A percentile compares a stretch with the other conserved stretches of the same genome.
Evolutionary conservation across 2,888 invertebrate species (phyloP).

Genomic region (Volucella inanis): DNA sequence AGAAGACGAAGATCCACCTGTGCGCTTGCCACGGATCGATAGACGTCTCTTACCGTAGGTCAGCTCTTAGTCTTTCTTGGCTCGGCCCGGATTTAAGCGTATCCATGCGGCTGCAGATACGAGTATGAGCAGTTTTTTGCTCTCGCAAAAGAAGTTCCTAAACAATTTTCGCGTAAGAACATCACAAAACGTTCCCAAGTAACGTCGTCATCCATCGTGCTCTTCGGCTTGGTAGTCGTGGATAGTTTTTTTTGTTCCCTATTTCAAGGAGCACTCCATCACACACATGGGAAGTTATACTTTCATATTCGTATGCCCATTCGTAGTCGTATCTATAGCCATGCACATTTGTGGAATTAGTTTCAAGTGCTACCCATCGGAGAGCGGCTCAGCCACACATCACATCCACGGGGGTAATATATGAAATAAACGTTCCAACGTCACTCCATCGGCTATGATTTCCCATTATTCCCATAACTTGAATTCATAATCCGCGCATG

Average conservation of each 20-base stretch:
- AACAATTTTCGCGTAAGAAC: slow-evolving; percentile 73
- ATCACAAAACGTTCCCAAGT: slow-evolving; percentile 71
- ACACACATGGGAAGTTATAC: slow-evolving; percentile 45
- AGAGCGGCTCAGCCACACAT: slow-evolving; percentile 60
- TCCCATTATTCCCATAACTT: slow-evolving; percentile 74
- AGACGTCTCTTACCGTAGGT: slow-evolving; percentile 65
- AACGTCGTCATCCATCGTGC: slow-evolving; percentile 12
- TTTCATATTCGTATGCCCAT: background rate
- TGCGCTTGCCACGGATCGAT: slow-evolving; percentile 59
- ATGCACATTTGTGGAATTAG: slow-evolving; percentile 71
- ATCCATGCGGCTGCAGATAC: slow-evolving; percentile 61
- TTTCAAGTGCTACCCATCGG: slow-evolving; percentile 72
- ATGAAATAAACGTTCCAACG: slow-evolving; percentile 73
- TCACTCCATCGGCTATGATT: slow-evolving; percentile 64
- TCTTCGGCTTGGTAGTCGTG: slow-evolving; percentile 29
- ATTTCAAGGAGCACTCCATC: slow-evolving; percentile 49
- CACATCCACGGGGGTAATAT: slow-evolving; percentile 70
- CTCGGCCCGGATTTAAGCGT: slow-evolving; percentile 49
- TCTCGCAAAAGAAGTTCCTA: slow-evolving; percentile 60
- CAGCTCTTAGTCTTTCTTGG: slow-evolving; percentile 48
- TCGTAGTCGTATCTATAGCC: slow-evolving; percentile 36
- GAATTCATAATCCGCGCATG: slow-evolving; percentile 74
- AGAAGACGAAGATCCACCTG: slow-evolving; percentile 61
- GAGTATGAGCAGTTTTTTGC: slow-evolving; percentile 32
- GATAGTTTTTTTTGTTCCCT: slow-evolving; percentile 28